These are phyloP conservation scores for Tiliacea aurago DNA, from an alignment of 2,888 invertebrate genomes.

Conservation along the genomic window DNA sequence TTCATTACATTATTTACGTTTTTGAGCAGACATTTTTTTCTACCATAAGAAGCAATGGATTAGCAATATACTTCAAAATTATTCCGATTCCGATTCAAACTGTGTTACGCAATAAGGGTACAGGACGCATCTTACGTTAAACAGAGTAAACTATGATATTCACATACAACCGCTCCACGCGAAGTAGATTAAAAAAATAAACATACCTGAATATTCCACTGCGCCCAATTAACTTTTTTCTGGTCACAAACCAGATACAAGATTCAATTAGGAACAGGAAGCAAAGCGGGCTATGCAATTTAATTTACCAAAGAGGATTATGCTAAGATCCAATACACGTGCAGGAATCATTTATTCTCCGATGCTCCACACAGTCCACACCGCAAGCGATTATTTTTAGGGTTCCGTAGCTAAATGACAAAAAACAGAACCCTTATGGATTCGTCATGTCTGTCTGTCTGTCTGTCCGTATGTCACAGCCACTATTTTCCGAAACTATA, in stretches of 20 bases:
- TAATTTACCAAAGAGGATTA: constrained; percentile 33
- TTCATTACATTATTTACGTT: too few relatives aligned
- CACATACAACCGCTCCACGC: not conserved
- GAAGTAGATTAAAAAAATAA: not conserved
- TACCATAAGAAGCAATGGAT: too few relatives aligned
- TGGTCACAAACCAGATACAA: constrained; percentile 14
- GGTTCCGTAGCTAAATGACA: too few relatives aligned
- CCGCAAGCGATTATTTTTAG: constrained; percentile 17
- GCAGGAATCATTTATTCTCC: constrained; percentile 20
- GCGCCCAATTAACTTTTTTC: constrained; percentile 35
- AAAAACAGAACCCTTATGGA: too few relatives aligned
- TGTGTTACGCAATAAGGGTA: too few relatives aligned
- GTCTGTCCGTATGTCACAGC: too few relatives aligned
- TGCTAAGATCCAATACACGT: constrained; percentile 30
- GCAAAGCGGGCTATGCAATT: constrained; percentile 20
- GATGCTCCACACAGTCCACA: not conserved
- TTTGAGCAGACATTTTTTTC: too few relatives aligned
- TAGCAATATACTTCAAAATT: too few relatives aligned
- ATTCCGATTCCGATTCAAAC: too few relatives aligned
- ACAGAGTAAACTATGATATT: not conserved
- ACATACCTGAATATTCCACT: not conserved
- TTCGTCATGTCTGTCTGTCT: too few relatives aligned
- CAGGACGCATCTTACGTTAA: not conserved
- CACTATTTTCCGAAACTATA: too few relatives aligned
- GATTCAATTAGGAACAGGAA: constrained; percentile 39